Percentiles rank a stretch among this genome's conserved stretches.
Conservation (phyloP, 1,140 invertebrate genomes). For the Drosophila suzukii region DNA sequence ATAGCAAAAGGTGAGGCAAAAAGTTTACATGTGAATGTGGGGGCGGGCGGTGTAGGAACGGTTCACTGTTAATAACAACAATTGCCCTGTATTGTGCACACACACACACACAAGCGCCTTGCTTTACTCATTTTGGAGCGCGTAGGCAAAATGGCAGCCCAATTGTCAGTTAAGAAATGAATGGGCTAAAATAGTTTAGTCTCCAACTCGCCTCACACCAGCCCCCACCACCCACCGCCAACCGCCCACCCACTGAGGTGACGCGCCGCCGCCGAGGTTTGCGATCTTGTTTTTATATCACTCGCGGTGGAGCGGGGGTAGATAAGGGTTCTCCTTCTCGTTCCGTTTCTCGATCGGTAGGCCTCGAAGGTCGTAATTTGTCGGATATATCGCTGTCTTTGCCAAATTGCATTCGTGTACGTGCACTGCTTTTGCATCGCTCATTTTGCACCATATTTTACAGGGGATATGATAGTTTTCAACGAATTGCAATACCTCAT, state of each 20-base stretch:
- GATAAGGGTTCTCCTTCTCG: constrained; percentile 49
- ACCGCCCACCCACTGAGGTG: constrained; percentile 2
- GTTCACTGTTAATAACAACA: constrained; percentile 72
- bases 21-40: constrained; percentile 52
- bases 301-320: background rate
- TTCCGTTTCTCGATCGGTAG: constrained; percentile 12
- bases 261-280: constrained; percentile 1
- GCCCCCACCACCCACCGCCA: constrained; percentile 2
- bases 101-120: constrained; percentile 7
- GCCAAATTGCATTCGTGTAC: constrained; percentile 34
- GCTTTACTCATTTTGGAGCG: constrained; percentile 53
- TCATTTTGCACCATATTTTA: background rate
- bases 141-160: constrained; percentile 73
- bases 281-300: constrained; percentile 35
- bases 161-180: constrained; percentile 34
- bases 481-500: background rate
- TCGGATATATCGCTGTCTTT: constrained; percentile 14
- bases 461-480: background rate
- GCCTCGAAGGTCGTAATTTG: constrained; percentile 32
- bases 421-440: constrained; percentile 9
- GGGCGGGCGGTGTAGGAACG: constrained; percentile 33
- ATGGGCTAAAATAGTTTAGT: constrained; percentile 37
- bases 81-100: constrained; percentile 63
- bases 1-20: constrained; percentile 66
- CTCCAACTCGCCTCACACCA: constrained; percentile 33